Conservation (phyloP, 1,140 invertebrate species). For the Stegodyphus dumicola region DNA sequence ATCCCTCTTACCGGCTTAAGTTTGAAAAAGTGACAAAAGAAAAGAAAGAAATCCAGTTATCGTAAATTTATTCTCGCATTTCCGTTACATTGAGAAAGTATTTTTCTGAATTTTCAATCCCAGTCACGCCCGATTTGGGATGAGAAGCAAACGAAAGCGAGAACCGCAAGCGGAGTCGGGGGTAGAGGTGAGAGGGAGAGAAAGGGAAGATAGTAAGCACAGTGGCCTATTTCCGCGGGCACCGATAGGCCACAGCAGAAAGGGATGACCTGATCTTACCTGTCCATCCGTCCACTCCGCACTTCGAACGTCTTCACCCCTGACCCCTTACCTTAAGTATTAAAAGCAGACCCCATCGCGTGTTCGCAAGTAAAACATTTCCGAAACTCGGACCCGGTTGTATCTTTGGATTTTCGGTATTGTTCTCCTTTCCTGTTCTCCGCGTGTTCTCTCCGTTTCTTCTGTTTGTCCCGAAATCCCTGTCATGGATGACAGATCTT, state of each 20-base stretch:
- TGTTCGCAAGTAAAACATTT: constrained; percentile 40
- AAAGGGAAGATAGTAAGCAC: constrained; percentile 27
- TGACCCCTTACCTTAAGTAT: constrained; percentile 60
- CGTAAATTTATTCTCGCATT: too few relatives aligned
- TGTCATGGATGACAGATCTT: too few relatives aligned
- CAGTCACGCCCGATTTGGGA: constrained; percentile 5
- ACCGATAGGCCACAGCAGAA: constrained; percentile 42
- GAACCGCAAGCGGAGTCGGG: constrained; percentile 9
- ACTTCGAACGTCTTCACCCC: constrained; percentile 22
- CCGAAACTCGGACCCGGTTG: not conserved
- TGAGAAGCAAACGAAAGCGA: constrained; percentile 7
- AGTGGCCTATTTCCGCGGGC: constrained; percentile 46
- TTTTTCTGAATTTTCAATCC: not conserved
- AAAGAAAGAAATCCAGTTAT: too few relatives aligned
- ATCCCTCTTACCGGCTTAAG: too few relatives aligned
- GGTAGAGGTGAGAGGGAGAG: not conserved
- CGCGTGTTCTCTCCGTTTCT: not conserved
- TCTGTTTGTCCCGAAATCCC: too few relatives aligned
- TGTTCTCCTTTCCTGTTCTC: constrained; percentile 11
- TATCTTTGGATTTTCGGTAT: not conserved
- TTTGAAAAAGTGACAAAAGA: too few relatives aligned
- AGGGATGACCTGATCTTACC: constrained; percentile 40
- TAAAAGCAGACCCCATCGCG: constrained; percentile 49
- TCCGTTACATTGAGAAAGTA: too few relatives aligned
- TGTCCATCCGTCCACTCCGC: constrained; percentile 1